Evolutionary conservation across 2,797 vertebrate genomes (phyloP), one percentile per base, ranked within the genome.

Genomic region (Arremon aurantiirostris): DNA sequence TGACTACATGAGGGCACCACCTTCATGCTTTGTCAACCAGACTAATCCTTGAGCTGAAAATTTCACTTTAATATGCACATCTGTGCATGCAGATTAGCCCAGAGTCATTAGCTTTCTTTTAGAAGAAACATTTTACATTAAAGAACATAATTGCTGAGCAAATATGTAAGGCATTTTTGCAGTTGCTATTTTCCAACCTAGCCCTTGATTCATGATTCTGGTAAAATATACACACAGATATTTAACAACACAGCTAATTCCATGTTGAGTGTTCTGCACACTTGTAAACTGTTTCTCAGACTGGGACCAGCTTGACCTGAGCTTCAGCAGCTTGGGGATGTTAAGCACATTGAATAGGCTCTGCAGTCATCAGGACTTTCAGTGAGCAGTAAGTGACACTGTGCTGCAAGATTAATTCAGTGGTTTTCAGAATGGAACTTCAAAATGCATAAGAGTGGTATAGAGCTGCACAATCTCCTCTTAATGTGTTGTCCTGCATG

Each of bases 91-190:
- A 94, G 46, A 82, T 95, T 82, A 90, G 39, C 86, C 47, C 73
- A 50, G 55, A 44, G 39, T 94, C 63, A 39, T 90, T 92, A 96
- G n/a, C 63, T 80, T 89, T 82, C 66, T 70, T 70, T 56, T 8
- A 63, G 59, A 86, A 64, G 56, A 86, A 90, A 47, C 42, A 42
- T 56, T 93, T 90, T 34, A 47, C 71, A 84, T 86, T 55, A 63
- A 94, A 86, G 50, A 92, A 34, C 44, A 17, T 89, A 90, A 82
- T 37, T 86, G 41, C 47, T 72, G 56, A 79, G n/a, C 59, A 94
- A 93, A 92, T 92, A 93, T 60, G 83, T 35, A 55, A 90, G 81
- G 59, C 90, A 93, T 93, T 93, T 93, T 92, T 90, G 41, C 34
- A 86, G 37, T 41, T 55, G n/a, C 46, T 83, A 0, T 32, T 44